Conservation (phyloP, 2,113 vertebrate species). For the Odocoileus hemionus region DNA sequence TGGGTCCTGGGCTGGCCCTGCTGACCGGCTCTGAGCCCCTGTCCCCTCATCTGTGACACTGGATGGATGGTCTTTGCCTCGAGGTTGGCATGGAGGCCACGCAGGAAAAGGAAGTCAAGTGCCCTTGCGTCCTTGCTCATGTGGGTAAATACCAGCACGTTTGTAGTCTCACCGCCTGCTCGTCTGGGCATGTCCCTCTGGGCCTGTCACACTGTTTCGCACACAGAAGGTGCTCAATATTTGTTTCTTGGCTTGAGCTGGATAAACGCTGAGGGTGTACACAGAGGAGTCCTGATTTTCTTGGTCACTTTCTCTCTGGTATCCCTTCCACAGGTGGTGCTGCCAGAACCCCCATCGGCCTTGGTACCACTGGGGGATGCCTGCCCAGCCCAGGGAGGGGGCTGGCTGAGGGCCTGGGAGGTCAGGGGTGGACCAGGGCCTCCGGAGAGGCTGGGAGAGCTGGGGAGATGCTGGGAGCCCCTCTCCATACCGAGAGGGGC, state of each 20-base stretch:
- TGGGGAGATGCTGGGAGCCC: background rate
- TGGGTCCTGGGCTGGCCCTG: background rate
- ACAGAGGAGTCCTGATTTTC: background rate
- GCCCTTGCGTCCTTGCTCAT: accelerated
- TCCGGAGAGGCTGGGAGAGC: background rate
- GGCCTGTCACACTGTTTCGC: background rate
- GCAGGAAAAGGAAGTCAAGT: background rate
- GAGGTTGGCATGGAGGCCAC: background rate
- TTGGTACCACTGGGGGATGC: background rate
- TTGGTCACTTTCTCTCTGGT: background rate
- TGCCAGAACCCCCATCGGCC: background rate
- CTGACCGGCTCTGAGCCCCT: background rate
- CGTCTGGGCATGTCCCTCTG: background rate
- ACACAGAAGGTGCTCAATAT: background rate
- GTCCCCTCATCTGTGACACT: background rate
- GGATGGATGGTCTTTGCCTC: background rate
- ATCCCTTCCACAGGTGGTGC: background rate
- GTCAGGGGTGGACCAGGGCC: accelerated
- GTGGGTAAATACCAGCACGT: background rate
- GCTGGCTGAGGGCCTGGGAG: background rate
- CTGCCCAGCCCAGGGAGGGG: background rate
- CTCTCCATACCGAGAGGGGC: background rate
- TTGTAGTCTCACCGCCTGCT: background rate
- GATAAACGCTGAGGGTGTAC: background rate
- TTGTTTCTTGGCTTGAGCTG: background rate